Conservation (phyloP, 1,140 invertebrate species). For the Macrotrachela quadricornifera region DNA sequence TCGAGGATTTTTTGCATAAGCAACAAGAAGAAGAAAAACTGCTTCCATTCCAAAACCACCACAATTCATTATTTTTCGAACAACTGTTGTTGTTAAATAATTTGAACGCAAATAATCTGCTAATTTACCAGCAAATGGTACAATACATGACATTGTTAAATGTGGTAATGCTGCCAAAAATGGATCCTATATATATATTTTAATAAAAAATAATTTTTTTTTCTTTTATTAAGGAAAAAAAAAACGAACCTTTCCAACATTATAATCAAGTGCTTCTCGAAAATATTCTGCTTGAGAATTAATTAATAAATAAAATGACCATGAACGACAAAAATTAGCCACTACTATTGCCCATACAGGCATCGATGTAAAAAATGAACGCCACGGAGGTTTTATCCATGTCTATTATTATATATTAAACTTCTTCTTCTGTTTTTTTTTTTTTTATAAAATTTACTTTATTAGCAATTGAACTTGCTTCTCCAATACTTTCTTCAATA, state of each 20-base stretch:
- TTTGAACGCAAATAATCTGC: conserved; percentile 76
- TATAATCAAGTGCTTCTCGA: conserved; percentile 64
- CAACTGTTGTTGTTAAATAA: conserved; percentile 79
- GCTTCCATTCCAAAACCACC: conserved; percentile 85
- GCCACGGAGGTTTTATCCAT: conserved; percentile 58
- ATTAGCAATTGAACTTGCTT: conserved; percentile 20
- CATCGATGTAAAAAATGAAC: conserved; percentile 71
- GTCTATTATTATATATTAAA: too few relatives aligned
- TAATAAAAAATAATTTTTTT: neutral
- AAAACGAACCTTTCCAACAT: conserved; percentile 58
- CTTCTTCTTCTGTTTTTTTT: too few relatives aligned
- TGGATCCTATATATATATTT: conserved; percentile 48
- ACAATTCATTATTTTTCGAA: conserved; percentile 57
- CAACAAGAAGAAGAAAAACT: conserved; percentile 80
- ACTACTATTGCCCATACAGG: conserved; percentile 97
- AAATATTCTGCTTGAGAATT: conserved; percentile 87
- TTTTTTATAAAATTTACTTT: conserved; percentile 9
- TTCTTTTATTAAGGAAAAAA: too few relatives aligned
- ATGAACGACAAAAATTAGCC: conserved; percentile 96
- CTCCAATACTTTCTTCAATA: conserved; percentile 81
- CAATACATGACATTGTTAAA: conserved; percentile 87
- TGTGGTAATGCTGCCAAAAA: conserved; percentile 82
- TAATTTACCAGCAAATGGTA: conserved; percentile 78
- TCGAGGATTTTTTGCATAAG: conserved; percentile 52
- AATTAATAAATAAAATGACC: conserved; percentile 98